These are phyloP conservation scores for Oikopleura dioica DNA, from an alignment of 23 tunicate species.

Conservation along the genomic window DNA sequence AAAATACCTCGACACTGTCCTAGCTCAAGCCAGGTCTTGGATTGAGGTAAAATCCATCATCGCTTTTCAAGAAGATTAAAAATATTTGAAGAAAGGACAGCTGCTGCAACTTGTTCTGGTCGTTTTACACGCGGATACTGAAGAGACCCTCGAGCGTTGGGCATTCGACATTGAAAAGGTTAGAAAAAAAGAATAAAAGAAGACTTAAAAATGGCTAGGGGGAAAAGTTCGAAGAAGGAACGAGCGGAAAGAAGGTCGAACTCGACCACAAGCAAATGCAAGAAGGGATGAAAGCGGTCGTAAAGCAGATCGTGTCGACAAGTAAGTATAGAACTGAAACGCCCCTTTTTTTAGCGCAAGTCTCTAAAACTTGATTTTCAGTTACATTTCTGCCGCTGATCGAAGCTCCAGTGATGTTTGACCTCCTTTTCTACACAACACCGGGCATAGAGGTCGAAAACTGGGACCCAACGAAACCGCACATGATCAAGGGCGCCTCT, in stretches of 20 bases:
- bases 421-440: not conserved
- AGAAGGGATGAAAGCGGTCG: constrained; percentile 1
- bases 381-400: constrained; percentile 3
- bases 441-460: not conserved
- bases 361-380: not conserved
- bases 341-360: not conserved
- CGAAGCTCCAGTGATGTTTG: constrained; percentile 9
- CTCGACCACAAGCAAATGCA: not conserved
- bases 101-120: not conserved
- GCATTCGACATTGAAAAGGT: constrained; percentile 7
- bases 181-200: not conserved
- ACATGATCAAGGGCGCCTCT: constrained; percentile 3
- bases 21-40: not conserved
- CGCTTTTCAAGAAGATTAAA: not conserved
- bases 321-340: not conserved
- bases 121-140: not conserved
- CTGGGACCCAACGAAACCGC: not conserved
- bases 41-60: constrained; percentile 4
- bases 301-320: constrained; percentile 5
- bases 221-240: too few relatives aligned
- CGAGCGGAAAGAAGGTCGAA: not conserved
- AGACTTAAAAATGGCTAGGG: too few relatives aligned
- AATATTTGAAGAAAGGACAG: not conserved
- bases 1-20: not conserved
- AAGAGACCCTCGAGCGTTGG: constrained; percentile 6